Percentiles rank a stretch among this genome's conserved stretches.
These are phyloP conservation scores for Artemisiospiza belli DNA, from an alignment of 2,113 vertebrate genomes.

Conservation along the genomic window DNA sequence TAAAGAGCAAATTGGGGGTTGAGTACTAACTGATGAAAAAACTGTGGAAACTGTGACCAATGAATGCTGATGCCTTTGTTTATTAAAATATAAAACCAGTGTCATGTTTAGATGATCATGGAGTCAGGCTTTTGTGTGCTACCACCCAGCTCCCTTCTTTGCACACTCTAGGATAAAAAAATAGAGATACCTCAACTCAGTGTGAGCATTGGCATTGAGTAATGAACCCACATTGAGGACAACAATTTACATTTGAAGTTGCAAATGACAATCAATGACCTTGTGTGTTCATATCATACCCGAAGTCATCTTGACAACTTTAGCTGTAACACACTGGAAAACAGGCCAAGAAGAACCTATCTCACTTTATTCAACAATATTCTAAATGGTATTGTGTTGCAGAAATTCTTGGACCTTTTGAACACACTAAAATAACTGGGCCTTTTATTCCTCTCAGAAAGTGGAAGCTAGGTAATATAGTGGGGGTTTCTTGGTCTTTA, in stretches of 20 bases:
- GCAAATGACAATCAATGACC: background rate
- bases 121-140: background rate
- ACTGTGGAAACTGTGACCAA: background rate
- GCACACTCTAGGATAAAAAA: background rate
- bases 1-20: accelerated
- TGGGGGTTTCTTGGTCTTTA: background rate
- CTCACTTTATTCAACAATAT: background rate
- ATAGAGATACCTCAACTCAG: background rate
- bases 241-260: background rate
- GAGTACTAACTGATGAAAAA: background rate
- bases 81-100: background rate
- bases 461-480: background rate
- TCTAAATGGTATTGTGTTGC: background rate
- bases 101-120: background rate
- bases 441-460: background rate
- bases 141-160: background rate
- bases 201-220: background rate
- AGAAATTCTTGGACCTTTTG: background rate
- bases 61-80: background rate
- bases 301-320: background rate
- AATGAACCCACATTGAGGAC: background rate
- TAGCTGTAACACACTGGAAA: background rate
- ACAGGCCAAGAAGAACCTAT: background rate
- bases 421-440: background rate
- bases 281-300: background rate